phyloP scores from a whole-genome alignment of 2,888 invertebrate species.

The Nemotelus nigrinus region DNA sequence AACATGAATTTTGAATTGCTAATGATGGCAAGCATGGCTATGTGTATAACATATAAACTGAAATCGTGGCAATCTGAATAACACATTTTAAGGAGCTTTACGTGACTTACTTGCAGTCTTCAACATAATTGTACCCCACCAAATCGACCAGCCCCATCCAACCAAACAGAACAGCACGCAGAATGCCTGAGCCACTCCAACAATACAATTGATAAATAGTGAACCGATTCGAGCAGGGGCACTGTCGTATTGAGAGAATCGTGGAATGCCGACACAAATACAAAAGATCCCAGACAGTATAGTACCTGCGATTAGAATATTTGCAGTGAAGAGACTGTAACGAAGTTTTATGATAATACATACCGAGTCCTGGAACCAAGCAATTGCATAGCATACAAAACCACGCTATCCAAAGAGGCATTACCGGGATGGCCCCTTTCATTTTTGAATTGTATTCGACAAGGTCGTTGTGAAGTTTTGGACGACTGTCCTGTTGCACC shows the following conservation, averaged over 20 bases:
- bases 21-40: too few species aligned
- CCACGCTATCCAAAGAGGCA: slow-evolving; percentile 87
- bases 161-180: slow-evolving; percentile 94
- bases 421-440: slow-evolving; percentile 90
- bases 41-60: too few species aligned
- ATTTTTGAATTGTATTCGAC: slow-evolving; percentile 88
- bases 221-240: slow-evolving; percentile 80
- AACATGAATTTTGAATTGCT: background rate
- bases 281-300: slow-evolving; percentile 89
- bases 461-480: slow-evolving; percentile 79
- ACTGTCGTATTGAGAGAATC: slow-evolving; percentile 84
- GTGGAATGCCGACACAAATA: slow-evolving; percentile 86
- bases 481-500: slow-evolving; percentile 72
- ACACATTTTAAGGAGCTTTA: background rate
- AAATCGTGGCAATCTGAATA: too few species aligned
- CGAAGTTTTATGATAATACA: background rate
- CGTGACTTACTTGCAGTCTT: slow-evolving; percentile 81
- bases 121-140: slow-evolving; percentile 96
- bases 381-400: slow-evolving; percentile 87
- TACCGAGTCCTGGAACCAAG: slow-evolving; percentile 81
- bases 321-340: background rate
- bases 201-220: slow-evolving; percentile 84
- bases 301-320: slow-evolving; percentile 73
- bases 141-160: slow-evolving; percentile 98
- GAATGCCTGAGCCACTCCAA: slow-evolving; percentile 89